Evolutionary conservation across 2,113 vertebrate species (phyloP), one percentile per base, ranked within the genome.

Genomic region (Sceloporus undulatus): DNA sequence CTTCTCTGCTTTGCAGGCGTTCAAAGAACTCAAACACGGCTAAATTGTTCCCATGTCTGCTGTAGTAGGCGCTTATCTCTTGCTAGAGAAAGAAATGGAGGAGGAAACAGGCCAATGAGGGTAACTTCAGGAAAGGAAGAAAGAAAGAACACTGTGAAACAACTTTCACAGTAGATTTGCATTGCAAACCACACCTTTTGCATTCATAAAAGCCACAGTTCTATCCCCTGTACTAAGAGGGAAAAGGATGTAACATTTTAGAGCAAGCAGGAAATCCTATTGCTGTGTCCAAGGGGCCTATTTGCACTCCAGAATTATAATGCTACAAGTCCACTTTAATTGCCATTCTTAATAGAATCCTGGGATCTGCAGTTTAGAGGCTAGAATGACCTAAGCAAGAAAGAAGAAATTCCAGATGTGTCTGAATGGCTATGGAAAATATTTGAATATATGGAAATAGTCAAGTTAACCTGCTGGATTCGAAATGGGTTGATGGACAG

Each of bases 21-120:
- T 48, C 14, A 18, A 92, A 56, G 8, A 93, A 87, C 0, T 79
- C 0, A 10, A 34, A 52, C 9, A 86, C 38, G 0, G 87, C 34
- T 0, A 0, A 0, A 1, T 76, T 38, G 71, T 90, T 90, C 23
- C 93, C 93, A 0, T 81, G 0, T 1, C 19, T 18, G 19, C 2
- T 19, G 5, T 2, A 25, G 1, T 2, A 0, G 1, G 76, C 29
- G 14, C 1, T 54, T 3, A 92, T 68, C 34, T n/a, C 19, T 66
- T 93, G 86, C 93, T 93, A 52, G 1, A 29, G 23, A 29, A 71
- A 29, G 29, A 80, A 56, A 16, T 10, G 10, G 29, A 11, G 8
- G n/a, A 56, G 5, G 3, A 38, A 13, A 65, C 11, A 89, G n/a
- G 74, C 8, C 70, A 25, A 40, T 14, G 42, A 40, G 23, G 29